These are phyloP conservation scores for Exocentrus adspersus DNA, from an alignment of 2,888 invertebrate genomes.

Conservation along the genomic window DNA sequence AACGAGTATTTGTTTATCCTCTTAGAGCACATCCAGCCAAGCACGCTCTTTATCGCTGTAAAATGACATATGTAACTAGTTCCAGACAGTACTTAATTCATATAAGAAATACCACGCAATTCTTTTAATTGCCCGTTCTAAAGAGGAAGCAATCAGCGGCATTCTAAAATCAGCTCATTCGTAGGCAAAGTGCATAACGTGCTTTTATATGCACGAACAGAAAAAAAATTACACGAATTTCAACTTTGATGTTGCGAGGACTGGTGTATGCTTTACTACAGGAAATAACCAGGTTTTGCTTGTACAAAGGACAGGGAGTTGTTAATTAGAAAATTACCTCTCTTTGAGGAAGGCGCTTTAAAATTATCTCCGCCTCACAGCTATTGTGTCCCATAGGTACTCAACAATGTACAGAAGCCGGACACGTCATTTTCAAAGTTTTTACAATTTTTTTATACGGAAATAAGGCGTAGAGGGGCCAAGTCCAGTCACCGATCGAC, in stretches of 20 bases:
- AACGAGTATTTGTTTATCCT: not conserved
- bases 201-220: slow-evolving; percentile 32
- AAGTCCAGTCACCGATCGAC: too few relatives aligned
- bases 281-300: slow-evolving; percentile 11
- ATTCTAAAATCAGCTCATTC: slow-evolving; percentile 24
- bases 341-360: not conserved
- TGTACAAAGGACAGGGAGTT: not conserved
- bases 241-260: slow-evolving; percentile 10
- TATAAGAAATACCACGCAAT: slow-evolving; percentile 23
- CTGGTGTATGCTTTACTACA: not conserved
- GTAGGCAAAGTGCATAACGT: slow-evolving; percentile 35
- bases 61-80: slow-evolving; percentile 34
- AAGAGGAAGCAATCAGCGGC: slow-evolving; percentile 34
- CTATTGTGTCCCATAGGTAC: not conserved
- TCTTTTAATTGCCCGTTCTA: slow-evolving; percentile 34
- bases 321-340: slow-evolving; percentile 9
- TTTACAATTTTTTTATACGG: too few relatives aligned
- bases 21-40: not conserved
- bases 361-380: not conserved
- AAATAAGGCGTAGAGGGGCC: too few relatives aligned
- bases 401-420: not conserved
- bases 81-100: slow-evolving; percentile 27
- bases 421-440: too few relatives aligned
- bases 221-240: slow-evolving; percentile 28
- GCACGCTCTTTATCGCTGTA: slow-evolving; percentile 21